Conservation (phyloP, 2,888 invertebrate genomes). For the Drosophila demipolita region DNA sequence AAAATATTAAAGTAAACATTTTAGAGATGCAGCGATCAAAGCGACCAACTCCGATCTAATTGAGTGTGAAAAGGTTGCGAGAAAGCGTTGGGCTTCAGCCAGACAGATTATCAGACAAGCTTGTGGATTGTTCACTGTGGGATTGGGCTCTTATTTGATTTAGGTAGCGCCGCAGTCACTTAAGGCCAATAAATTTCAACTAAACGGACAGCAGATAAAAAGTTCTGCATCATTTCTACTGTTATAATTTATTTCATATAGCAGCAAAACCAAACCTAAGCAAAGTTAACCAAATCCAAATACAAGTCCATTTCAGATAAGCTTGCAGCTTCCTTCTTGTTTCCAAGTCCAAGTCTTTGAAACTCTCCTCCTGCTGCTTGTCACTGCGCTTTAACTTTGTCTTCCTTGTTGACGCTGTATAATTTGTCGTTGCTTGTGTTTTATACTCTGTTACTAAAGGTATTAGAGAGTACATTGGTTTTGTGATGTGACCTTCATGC, state of each 20-base stretch:
- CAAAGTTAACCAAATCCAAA: conserved; percentile 7
- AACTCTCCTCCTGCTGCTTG: conserved; percentile 16
- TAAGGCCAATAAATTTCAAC: conserved; percentile 72
- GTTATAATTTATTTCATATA: conserved; percentile 78
- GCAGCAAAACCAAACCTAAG: conserved; percentile 15
- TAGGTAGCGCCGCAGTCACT: conserved; percentile 63
- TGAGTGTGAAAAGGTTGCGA: conserved; percentile 74
- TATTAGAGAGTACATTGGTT: background rate
- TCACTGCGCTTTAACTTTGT: conserved; percentile 37
- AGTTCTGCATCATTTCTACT: conserved; percentile 73
- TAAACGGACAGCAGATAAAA: conserved; percentile 73
- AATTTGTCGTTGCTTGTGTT: conserved; percentile 73
- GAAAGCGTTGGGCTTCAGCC: conserved; percentile 19
- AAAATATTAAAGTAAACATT: conserved; percentile 71
- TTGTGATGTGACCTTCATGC: background rate
- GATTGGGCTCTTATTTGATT: conserved; percentile 8
- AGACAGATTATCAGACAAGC: conserved; percentile 23
- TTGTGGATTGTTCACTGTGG: conserved; percentile 6
- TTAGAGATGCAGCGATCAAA: conserved; percentile 56
- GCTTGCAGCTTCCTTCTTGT: conserved; percentile 25
- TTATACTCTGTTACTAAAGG: background rate
- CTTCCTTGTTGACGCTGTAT: conserved; percentile 67
- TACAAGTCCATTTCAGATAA: conserved; percentile 25
- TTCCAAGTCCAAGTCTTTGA: conserved; percentile 17
- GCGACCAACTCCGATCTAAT: conserved; percentile 62